These are phyloP conservation scores for Echinarachnius parma DNA, from an alignment of 53 echinoderm and acorn worm species.

Conservation along the genomic window DNA sequence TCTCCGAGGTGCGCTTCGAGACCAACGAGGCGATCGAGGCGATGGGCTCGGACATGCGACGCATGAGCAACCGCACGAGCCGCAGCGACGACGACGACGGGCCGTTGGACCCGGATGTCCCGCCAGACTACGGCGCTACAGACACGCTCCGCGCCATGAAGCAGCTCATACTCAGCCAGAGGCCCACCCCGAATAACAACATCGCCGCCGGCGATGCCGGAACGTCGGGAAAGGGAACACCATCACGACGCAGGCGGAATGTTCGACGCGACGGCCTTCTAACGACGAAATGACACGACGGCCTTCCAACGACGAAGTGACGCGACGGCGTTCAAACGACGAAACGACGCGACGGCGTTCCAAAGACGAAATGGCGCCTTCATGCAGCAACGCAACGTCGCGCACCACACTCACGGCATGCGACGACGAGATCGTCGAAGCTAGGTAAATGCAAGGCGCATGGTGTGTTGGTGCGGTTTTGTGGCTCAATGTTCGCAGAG, in stretches of 20 bases:
- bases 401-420: too few species aligned
- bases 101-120: neutral
- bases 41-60: constrained; percentile 61
- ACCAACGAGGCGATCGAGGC: constrained; percentile 68
- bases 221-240: too few species aligned
- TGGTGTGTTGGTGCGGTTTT: too few species aligned
- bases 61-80: constrained; percentile 47
- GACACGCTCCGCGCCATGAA: constrained; percentile 77
- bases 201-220: too few species aligned
- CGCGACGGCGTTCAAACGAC: too few species aligned
- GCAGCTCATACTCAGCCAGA: constrained; percentile 52
- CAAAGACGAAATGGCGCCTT: neutral
- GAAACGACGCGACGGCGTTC: neutral
- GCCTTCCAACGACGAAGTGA: too few species aligned
- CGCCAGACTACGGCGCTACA: constrained; percentile 59
- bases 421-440: neutral
- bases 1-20: constrained; percentile 75
- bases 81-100: constrained; percentile 47
- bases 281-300: too few species aligned
- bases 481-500: too few species aligned
- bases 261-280: too few species aligned
- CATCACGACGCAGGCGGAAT: constrained; percentile 9
- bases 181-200: too few species aligned
- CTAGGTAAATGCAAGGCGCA: neutral
- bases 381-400: too few species aligned